phyloP scores from a whole-genome alignment of 2,888 invertebrate genomes.

The Aspidiotus rigidus region DNA sequence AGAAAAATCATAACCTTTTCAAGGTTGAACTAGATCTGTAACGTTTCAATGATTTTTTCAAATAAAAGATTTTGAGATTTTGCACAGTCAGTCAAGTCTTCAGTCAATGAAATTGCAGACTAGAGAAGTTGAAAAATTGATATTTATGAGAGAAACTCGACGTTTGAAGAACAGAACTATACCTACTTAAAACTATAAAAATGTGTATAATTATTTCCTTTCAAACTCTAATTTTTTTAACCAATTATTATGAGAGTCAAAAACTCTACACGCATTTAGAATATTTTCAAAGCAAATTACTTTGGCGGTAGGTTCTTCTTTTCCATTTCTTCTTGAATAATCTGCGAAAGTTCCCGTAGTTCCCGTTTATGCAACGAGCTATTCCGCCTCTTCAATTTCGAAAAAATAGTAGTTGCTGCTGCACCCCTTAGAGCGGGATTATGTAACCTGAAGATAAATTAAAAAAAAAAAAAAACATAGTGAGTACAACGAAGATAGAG shows the following conservation, averaged over 20 bases:
- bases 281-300: background rate
- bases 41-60: too few relatives aligned
- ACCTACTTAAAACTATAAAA: background rate
- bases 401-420: constrained; percentile 25
- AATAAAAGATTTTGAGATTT: too few relatives aligned
- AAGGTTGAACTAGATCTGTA: too few relatives aligned
- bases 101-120: too few relatives aligned
- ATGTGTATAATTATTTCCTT: background rate
- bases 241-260: background rate
- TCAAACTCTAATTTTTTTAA: too few relatives aligned
- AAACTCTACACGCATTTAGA: background rate
- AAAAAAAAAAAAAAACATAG: constrained; percentile 1
- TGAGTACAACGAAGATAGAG: too few relatives aligned
- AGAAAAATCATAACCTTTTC: too few relatives aligned
- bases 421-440: constrained; percentile 24
- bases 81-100: too few relatives aligned
- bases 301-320: constrained; percentile 58
- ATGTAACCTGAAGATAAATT: constrained; percentile 25
- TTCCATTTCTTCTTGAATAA: constrained; percentile 84
- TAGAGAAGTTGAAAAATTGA: too few relatives aligned
- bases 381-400: constrained; percentile 39
- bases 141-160: background rate
- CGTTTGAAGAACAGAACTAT: background rate
- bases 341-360: constrained; percentile 72
- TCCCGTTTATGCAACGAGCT: constrained; percentile 60